Percentiles rank a stretch among this genome's conserved stretches.
These are phyloP conservation scores for Dendrolimus punctatus DNA, from an alignment of 1,140 invertebrate species.

Conservation along the genomic window DNA sequence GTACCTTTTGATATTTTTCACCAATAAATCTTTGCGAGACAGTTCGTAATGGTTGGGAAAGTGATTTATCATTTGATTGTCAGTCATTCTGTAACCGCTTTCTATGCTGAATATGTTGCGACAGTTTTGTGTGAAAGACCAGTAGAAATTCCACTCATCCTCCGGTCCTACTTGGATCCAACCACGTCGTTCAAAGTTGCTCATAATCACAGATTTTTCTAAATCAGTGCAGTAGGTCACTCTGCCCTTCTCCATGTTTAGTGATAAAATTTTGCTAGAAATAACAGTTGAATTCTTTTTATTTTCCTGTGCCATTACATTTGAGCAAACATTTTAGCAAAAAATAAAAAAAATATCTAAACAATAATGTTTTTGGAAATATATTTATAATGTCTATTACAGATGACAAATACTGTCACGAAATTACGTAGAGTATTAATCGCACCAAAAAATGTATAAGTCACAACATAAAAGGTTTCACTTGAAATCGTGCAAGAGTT, in stretches of 20 bases:
- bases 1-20: slow-evolving; percentile 96
- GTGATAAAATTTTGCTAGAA: slow-evolving; percentile 11
- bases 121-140: slow-evolving; percentile 93
- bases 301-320: slow-evolving; percentile 11
- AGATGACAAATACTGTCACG: too few species aligned
- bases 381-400: too few species aligned
- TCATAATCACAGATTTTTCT: slow-evolving; percentile 95
- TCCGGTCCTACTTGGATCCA: slow-evolving; percentile 93
- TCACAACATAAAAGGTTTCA: too few species aligned
- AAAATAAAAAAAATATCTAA: slow-evolving; percentile 4
- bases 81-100: slow-evolving; percentile 91
- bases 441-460: too few species aligned
- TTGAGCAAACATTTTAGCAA: slow-evolving; percentile 2
- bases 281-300: slow-evolving; percentile 11
- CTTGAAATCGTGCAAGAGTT: too few species aligned
- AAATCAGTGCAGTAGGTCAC: slow-evolving; percentile 91
- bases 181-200: slow-evolving; percentile 94
- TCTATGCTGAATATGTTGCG: slow-evolving; percentile 94
- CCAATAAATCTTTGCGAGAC: slow-evolving; percentile 86
- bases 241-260: slow-evolving; percentile 16
- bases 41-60: slow-evolving; percentile 83
- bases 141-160: slow-evolving; percentile 98
- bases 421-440: too few species aligned
- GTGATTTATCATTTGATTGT: slow-evolving; percentile 94
- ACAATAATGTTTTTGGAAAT: too few species aligned